A percentile compares a stretch with the other conserved stretches of the same genome.
Conservation (phyloP, 64 coral and sea anemone genomes). For the Porites lutea region DNA sequence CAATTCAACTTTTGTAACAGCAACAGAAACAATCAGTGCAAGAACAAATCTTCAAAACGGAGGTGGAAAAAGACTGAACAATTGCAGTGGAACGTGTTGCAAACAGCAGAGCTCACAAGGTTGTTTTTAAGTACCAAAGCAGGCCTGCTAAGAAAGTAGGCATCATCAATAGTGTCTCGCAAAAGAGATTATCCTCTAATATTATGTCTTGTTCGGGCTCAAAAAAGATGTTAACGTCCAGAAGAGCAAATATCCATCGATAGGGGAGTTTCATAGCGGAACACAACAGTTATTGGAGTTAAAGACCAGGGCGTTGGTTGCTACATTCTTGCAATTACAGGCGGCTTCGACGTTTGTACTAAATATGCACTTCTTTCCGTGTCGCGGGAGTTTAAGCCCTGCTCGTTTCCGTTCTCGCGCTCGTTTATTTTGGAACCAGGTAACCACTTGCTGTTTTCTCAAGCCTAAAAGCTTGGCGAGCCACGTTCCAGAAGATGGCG, state of each 20-base stretch:
- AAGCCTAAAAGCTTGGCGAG: slow-evolving; percentile 16
- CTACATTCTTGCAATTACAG: not conserved
- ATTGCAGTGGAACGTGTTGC: no score
- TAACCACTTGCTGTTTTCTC: slow-evolving; percentile 18
- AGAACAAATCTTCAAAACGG: no score
- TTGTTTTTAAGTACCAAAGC: no score
- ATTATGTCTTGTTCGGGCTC: no score
- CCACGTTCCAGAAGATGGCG: slow-evolving; percentile 14
- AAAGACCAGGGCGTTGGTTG: not conserved
- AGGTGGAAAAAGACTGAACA: no score
- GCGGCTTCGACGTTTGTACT: not conserved
- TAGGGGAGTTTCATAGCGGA: not conserved
- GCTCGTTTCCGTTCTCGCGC: slow-evolving; percentile 16
- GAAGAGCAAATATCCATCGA: not conserved
- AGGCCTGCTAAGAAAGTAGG: no score
- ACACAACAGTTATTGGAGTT: not conserved
- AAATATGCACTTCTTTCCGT: slow-evolving; percentile 3
- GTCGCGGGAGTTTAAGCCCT: slow-evolving; percentile 3
- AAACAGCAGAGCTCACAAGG: no score
- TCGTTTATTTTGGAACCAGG: slow-evolving; percentile 37
- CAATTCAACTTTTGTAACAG: no score
- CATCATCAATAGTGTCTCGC: no score
- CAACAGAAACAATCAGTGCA: no score
- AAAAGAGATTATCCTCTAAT: no score
- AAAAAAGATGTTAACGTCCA: no score